Percentiles rank a stretch among this genome's conserved stretches.
Conservation (phyloP, 2,113 vertebrate genomes). For the Azemiops feae region DNA sequence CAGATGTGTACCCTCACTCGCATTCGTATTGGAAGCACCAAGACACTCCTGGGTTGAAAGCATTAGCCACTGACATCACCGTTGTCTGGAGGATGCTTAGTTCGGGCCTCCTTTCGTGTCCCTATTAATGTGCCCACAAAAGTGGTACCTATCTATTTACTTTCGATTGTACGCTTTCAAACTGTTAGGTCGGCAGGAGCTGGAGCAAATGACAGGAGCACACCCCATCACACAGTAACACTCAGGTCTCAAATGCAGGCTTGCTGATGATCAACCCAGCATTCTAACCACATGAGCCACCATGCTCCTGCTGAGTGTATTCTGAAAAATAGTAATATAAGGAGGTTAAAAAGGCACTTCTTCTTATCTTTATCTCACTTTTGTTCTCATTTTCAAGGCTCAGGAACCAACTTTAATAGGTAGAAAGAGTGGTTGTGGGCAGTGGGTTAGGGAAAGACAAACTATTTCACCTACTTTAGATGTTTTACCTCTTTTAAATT, state of each 20-base stretch:
- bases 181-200: background rate
- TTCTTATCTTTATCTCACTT: constrained; percentile 11
- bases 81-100: background rate
- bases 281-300: background rate
- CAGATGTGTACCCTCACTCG: background rate
- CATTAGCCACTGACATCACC: background rate
- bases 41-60: background rate
- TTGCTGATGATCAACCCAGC: background rate
- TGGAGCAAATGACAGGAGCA: background rate
- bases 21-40: background rate
- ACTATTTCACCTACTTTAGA: constrained; percentile 13
- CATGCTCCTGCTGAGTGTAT: background rate
- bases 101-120: background rate
- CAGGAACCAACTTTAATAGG: constrained; percentile 15
- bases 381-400: constrained; percentile 19
- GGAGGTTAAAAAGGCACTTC: background rate
- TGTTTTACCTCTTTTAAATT: constrained; percentile 19
- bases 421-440: background rate
- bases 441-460: constrained; percentile 7
- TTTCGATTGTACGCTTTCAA: background rate
- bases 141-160: too few relatives aligned
- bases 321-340: background rate
- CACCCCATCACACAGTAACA: background rate
- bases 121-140: too few relatives aligned
- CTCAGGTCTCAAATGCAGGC: background rate